Evolutionary conservation across 2,797 vertebrate species (phyloP), one percentile per base, ranked within the genome.

Genomic region (Trichosurus vulpecula): DNA sequence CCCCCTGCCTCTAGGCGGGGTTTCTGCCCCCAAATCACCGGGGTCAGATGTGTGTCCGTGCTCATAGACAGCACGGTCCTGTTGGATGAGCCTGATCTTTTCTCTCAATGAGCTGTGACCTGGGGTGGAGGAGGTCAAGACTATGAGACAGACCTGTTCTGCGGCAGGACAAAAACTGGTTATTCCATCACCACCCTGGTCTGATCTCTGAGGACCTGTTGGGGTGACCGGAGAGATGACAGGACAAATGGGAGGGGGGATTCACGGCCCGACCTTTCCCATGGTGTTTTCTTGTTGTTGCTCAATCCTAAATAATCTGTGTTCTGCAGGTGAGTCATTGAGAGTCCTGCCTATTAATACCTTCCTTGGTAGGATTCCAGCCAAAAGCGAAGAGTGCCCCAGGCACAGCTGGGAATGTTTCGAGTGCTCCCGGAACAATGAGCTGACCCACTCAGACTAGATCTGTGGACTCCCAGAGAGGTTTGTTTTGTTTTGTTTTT

Each of bases 111-210:
- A 47, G 22, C 41, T 87, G 22, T 87, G 74, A 87, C 74, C 41
- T 51, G 74, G 41, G 74, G 41, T 12, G 41, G 74, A 51, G 41
- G 74, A 87, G 41, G 1, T 16, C 16, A 47, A 54, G n/a, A 1
- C 31, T 29, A n/a, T 12, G 53, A 81, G 51, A 91, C 41, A n/a
- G 91, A 92, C 94, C 87, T 22, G 94, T 61, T 94, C 92, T 92
- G 51, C n/a, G n/a, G n/a, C 92, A 89, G 87, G 97, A 22, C 56
- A 47, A 90, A 93, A 95, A 95, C 96, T 93, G 92, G 95, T 92
- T 97, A 74, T 87, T 87, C 27, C 54, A 93, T 57, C 11, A 19
- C 58, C 93, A 87, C 11, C 1, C 30, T 53, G 92, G 95, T 61
- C 0, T 8, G 51, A 53, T 10, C 13, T 52, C n/a, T 51, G 66